Base-by-base conservation (phyloP, 2,888 invertebrate genomes). In the Erannis defoliaria region DNA sequence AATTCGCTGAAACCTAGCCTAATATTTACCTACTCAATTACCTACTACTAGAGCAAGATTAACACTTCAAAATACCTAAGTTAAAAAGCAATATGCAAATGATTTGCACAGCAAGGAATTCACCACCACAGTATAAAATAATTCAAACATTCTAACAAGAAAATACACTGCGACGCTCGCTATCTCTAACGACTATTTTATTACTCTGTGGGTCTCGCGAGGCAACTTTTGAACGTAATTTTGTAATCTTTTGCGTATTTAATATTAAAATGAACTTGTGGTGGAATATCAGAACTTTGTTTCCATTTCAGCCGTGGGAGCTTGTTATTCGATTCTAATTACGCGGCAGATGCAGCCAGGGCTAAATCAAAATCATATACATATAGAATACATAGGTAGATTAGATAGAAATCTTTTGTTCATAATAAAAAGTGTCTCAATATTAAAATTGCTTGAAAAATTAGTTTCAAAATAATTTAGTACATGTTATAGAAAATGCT, bases 181-280 rank as follows among this genome's bases (percentile, higher is more conserved):
- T 77, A 80, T 80, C 76, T 77, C 67, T 77, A 79, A 81, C 77
- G 76, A 66, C 75, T 78, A 75, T 80, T 78, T 79, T 72, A 80
- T 78, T 73, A 74, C 72, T 73, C 74, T 63, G 67, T 67, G 62
- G 59, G 65, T 62, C 66, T 56, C 35, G 48, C 50, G 66, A 56
- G 53, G 50, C 49, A 69, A 71, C 67, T 72, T 73, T 59, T 61
- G 56, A 67, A 60, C 54, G 61, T 54, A 54, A 60, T 61, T 56
- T 55, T 35, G 40, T 33, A 64, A 68, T 55, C 35, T 56, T 64
- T 55, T 55, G 31, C 63, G 60, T 54, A 49, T 66, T 66, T 48
- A 45, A 54, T 57, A 57, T 51, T 61, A 35, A 37, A 57, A 57
- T 43, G 38, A 49, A 49, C 26, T 29, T 10, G 16, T 42, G 21